Base-by-base conservation (phyloP, 2,797 vertebrate genomes). In the Chelidonichthys spinosus region DNA sequence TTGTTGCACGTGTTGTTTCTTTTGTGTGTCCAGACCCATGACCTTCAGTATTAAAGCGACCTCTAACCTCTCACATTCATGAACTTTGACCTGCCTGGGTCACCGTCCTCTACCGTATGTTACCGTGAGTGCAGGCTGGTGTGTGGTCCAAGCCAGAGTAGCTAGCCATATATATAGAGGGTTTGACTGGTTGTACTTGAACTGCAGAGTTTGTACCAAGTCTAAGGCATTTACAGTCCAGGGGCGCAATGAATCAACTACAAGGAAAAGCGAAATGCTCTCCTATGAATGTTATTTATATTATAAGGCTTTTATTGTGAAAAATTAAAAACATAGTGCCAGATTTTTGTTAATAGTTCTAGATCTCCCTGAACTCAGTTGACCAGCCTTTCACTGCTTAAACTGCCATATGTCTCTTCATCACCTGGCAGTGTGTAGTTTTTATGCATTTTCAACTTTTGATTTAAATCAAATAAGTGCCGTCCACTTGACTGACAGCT, bases 11-110 rank as follows among this genome's bases (percentile, higher is more conserved):
- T 81, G 64, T 62, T 72, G 46, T 64, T 56, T 55, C 33, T 18
- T 62, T 43, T 63, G 36, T 56, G 52, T 68, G 50, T 54, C 39
- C 73, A 5, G 25, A 42, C 18, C 53, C 61, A 35, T 36, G 58
- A 81, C 67, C 71, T 81, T 83, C 37, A 61, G 7, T 74, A 82
- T 81, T 66, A 77, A 73, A 72, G 11, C 52, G 13, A 64, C 61
- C 72, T 79, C 55, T 78, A 53, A 74, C 88, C 85, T 78, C 56
- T 76, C 61, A 73, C 75, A 58, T 50, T 72, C 33, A n/a, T 81
- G 84, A 68, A 44, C 85, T 84, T 73, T 86, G 80, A 89, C 84
- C 86, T 73, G 25, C 43, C 47, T 8, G 59, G 82, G 65, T 77
- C 81, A 64, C 35, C 0, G 4, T 71, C 43, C 47, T 42, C 49